Base-by-base conservation (phyloP, 2,888 invertebrate genomes). In the Epinotia brunnichana region DNA sequence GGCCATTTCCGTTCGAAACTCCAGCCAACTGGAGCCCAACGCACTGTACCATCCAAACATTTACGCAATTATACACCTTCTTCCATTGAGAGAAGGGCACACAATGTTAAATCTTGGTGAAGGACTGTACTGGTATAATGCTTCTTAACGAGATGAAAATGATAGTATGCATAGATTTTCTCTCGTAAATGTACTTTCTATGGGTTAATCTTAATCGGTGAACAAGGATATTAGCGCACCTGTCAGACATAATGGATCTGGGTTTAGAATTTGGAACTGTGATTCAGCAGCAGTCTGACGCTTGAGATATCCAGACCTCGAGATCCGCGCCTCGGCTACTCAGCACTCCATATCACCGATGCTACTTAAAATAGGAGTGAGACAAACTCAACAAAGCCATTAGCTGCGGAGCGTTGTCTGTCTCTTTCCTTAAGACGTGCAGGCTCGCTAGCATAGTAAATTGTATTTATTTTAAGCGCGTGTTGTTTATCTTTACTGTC, bases 1-100 rank as follows among this genome's bases (percentile, higher is more conserved):
- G 73, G 69, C 57, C 35, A 59, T 73, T 69, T 62, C 44, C 72
- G 57, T 69, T 73, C 63, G 73, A 68, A 69, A 69, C 59, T 62
- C 59, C 54, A 24, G 21, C 41, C 9, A 66, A 66, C 66, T 66
- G 54, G 66, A 66, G 66, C 56, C 54, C 15, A 53, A 66, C 56
- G 24, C 19, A 51, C 0, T n/a, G 24, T 24, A 11, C 17, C 10
- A 0, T 53, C 5, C 19, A 21, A 2, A 44, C 7, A 39, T 63
- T 15, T 64, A 54, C 0, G 15, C 24, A n/a, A 24, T 24, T 24
- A 54, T 66, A n/a, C 15, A 10, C 66, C 24, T 21, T 66, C 10
- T 59, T 48, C 48, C 59, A 48, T 48, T 13, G 48, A 59, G 24
- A 29, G 59, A 68, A 48, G n/a, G 24, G 10, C 11, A 2, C 19